Base-by-base conservation (phyloP, 1,140 invertebrate species). In the Drosophila athabasca region DNA sequence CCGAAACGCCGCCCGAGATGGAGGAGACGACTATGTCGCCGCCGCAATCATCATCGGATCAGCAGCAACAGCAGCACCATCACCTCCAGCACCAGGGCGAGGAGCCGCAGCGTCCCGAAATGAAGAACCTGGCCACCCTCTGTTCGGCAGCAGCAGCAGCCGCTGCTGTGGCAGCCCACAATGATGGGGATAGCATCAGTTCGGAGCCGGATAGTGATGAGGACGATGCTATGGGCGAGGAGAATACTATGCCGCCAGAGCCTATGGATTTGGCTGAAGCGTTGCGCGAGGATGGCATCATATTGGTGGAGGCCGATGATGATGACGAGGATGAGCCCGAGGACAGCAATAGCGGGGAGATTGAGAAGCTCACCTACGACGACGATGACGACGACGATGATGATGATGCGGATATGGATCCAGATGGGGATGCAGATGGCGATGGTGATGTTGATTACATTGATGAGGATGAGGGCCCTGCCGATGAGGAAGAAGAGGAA, bases 1-100 rank as follows among this genome's bases (percentile, higher is more conserved):
- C 88, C 50, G 91, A 92, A 53, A 90, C 91, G n/a, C 91, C 90
- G 13, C 90, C 90, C 11, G 85, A 90, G 44, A 87, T 91, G 69
- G 80, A 90, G 50, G 84, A 90, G 51, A 79, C 71, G 6, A 77
- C 79, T 4, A 89, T 89, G 84, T 57, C 79, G 39, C 60, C 77
- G 11, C 26, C 55, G 35, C 35, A 39, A 39, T 13, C 31, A 11
- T 35, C 35, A 39, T 13, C 45, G 17, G 31, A 49, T 57, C 78
- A 58, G 49, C 51, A 13, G 51, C 35, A 8, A 1, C 29, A 31
- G 2, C 29, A 31, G 7, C 29, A 31, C 7, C 29, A 13, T 3
- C 35, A 39, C 3, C 35, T 13, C 0, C 35, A 39, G 35, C 35
- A 54, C 31, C 61, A 44, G 3, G 29, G 39, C n/a, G 52, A 61